Evolutionary conservation across 2,797 vertebrate species (phyloP).

Genomic region (Danio tinwini): DNA sequence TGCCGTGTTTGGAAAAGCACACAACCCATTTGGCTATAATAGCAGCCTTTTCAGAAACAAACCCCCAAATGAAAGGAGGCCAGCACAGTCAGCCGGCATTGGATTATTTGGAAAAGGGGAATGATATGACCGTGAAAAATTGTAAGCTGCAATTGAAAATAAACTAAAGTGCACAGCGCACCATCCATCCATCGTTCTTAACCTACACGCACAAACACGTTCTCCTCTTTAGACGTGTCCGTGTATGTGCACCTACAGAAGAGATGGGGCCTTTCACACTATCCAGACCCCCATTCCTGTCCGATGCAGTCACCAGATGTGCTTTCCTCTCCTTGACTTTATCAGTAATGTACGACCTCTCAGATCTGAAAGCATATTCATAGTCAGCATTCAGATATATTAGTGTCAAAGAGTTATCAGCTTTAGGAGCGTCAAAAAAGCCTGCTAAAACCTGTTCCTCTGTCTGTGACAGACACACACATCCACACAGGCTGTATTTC

Average conservation of each 20-base stretch:
- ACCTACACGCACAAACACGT: constrained; percentile 40
- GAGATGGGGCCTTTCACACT: constrained; percentile 77
- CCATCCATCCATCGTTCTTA: constrained; percentile 39
- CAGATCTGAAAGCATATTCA: constrained; percentile 32
- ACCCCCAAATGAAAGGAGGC: constrained; percentile 74
- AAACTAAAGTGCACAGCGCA: constrained; percentile 56
- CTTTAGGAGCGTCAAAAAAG: constrained; percentile 18
- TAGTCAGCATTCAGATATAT: constrained; percentile 20
- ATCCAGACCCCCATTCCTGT: constrained; percentile 79
- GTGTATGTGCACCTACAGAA: constrained; percentile 53
- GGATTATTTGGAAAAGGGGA: constrained; percentile 74
- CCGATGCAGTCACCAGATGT: constrained; percentile 79
- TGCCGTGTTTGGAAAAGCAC: constrained; percentile 80
- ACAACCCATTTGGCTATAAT: constrained; percentile 81
- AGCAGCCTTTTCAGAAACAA: constrained; percentile 80
- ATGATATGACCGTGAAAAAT: constrained; percentile 77
- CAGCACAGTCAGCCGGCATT: constrained; percentile 70
- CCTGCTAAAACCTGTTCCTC: constrained; percentile 56
- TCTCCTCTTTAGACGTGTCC: constrained; percentile 42
- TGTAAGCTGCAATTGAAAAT: constrained; percentile 77
- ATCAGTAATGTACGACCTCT: constrained; percentile 75
- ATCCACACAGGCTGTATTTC: constrained; percentile 54
- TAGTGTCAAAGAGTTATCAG: constrained; percentile 49
- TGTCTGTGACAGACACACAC: constrained; percentile 5
- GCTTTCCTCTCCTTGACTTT: constrained; percentile 73